Conservation (phyloP, 2,797 vertebrate species). For the Peromyscus eremicus region DNA sequence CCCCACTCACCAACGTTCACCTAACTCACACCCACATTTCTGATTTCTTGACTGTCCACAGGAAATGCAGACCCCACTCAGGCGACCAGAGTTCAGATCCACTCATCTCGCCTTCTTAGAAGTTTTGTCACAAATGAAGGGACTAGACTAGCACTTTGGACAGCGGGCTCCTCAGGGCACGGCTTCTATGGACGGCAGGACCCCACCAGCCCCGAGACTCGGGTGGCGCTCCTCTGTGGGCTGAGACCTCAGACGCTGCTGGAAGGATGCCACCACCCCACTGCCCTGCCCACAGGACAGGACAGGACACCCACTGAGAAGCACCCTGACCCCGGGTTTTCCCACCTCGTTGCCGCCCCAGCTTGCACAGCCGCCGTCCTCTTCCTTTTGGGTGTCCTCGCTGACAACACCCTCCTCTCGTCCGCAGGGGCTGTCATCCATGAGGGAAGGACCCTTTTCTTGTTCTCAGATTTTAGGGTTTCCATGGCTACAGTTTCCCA, state of each 20-base stretch:
- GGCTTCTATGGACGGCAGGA: not conserved
- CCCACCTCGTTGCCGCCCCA: slow-evolving; percentile 37
- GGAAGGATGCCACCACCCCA: accelerated
- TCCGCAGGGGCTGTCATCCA: slow-evolving; percentile 83
- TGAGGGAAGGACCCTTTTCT: slow-evolving; percentile 82
- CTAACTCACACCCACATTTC: not conserved
- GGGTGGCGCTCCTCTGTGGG: not conserved
- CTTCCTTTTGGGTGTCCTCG: slow-evolving; percentile 53
- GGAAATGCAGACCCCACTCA: not conserved
- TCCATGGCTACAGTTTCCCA: slow-evolving; percentile 74
- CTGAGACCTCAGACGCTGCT: not conserved
- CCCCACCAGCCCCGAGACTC: not conserved
- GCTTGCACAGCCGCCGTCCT: not conserved
- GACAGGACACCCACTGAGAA: accelerated
- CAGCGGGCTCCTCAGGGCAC: not conserved
- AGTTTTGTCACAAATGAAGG: not conserved
- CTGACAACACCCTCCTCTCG: not conserved
- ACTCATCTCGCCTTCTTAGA: not conserved
- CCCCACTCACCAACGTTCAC: not conserved
- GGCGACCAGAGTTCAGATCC: not conserved
- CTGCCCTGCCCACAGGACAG: not conserved
- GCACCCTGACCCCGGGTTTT: not conserved
- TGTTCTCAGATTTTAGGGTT: slow-evolving; percentile 40
- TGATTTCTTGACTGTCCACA: not conserved
- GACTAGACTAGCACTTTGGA: not conserved